Conservation (phyloP, 2,888 invertebrate species). For the Leptogaster cylindrica region DNA sequence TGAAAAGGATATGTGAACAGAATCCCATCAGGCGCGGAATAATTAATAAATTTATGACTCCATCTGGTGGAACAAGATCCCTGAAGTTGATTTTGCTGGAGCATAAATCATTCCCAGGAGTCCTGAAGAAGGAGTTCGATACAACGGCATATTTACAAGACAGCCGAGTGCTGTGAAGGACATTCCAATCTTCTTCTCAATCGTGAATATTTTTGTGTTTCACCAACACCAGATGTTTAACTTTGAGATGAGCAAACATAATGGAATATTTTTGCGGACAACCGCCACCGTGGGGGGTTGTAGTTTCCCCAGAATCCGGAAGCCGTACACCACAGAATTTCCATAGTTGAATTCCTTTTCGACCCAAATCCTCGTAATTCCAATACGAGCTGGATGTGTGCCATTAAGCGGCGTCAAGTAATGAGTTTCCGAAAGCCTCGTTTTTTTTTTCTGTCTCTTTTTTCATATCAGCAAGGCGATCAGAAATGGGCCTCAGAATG, state of each 20-base stretch:
- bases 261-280: neutral
- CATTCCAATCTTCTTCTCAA: neutral
- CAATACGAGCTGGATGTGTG: conserved; percentile 13
- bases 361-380: conserved; percentile 1
- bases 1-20: conserved; percentile 19
- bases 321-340: too few relatives aligned
- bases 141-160: too few relatives aligned
- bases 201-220: neutral
- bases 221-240: conserved; percentile 1
- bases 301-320: too few relatives aligned
- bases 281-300: too few relatives aligned
- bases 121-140: too few relatives aligned
- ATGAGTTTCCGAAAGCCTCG: neutral
- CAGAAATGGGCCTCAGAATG: neutral
- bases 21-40: conserved; percentile 18
- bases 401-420: conserved; percentile 6
- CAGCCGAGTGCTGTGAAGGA: too few relatives aligned
- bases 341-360: conserved; percentile 4
- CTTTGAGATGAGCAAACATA: conserved; percentile 19
- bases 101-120: too few relatives aligned
- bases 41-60: conserved; percentile 20
- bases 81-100: too few relatives aligned
- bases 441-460: conserved; percentile 2
- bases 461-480: neutral
- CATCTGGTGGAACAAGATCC: conserved; percentile 16